Evolutionary conservation across 2,113 vertebrate species (phyloP).

Genomic region (Cavia porcellus): DNA sequence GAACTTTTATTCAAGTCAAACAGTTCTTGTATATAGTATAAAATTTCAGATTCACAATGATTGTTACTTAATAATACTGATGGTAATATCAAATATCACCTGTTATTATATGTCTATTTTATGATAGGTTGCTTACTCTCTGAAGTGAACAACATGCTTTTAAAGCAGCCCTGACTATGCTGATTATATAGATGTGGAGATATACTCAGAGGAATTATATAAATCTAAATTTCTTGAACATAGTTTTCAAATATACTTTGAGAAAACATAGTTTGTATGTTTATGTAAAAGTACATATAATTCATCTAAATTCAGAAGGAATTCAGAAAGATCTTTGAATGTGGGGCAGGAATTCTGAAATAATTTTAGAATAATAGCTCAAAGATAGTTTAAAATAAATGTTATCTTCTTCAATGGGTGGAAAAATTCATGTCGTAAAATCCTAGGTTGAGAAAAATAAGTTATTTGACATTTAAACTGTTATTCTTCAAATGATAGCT

Average conservation of each 20-base stretch:
- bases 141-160: neutral
- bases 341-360: constrained; percentile 6
- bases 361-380: constrained; percentile 59
- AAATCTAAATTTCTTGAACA: neutral
- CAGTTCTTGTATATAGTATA: neutral
- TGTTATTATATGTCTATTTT: neutral
- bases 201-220: neutral
- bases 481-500: constrained; percentile 75
- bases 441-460: constrained; percentile 72
- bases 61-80: constrained; percentile 40
- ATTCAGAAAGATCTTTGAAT: constrained; percentile 6
- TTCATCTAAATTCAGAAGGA: constrained; percentile 34
- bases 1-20: neutral
- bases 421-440: constrained; percentile 70
- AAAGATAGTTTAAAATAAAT: constrained; percentile 72
- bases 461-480: constrained; percentile 76
- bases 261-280: neutral
- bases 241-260: constrained; percentile 6
- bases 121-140: neutral
- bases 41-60: neutral
- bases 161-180: neutral
- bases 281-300: constrained; percentile 23
- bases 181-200: neutral
- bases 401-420: constrained; percentile 57
- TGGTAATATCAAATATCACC: neutral